A percentile compares a stretch with the other conserved stretches of the same genome.
Conservation (phyloP, 2,113 vertebrate genomes). For the Aspiorhynchus laticeps region DNA sequence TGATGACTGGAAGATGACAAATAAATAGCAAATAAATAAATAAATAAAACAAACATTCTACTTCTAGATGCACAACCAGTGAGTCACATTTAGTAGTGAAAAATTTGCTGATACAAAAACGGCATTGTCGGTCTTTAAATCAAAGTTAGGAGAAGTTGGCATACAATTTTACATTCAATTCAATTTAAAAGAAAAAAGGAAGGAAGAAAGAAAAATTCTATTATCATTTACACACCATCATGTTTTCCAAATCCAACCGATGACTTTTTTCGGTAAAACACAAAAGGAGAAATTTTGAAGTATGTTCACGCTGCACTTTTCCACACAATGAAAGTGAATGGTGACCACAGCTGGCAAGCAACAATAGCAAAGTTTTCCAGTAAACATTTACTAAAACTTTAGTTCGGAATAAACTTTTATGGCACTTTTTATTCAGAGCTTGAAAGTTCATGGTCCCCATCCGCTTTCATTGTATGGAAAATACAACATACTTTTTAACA, state of each 20-base stretch:
- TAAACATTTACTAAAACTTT: background rate
- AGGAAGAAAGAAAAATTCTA: background rate
- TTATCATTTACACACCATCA: background rate
- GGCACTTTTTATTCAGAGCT: background rate
- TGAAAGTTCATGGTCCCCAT: background rate
- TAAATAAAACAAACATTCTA: slow-evolving; percentile 61
- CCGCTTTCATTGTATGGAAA: background rate
- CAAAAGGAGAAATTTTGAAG: background rate
- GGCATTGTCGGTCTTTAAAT: background rate
- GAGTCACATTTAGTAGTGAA: slow-evolving; percentile 39
- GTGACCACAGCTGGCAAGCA: background rate
- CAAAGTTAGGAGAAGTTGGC: slow-evolving; percentile 13
- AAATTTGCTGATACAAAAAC: background rate
- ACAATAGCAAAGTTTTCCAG: background rate
- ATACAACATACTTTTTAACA: background rate
- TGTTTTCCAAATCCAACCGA: background rate
- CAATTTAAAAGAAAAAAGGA: background rate
- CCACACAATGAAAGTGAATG: background rate
- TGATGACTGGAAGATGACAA: slow-evolving; percentile 66
- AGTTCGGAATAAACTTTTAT: background rate
- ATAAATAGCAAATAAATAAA: slow-evolving; percentile 71
- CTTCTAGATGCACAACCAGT: slow-evolving; percentile 14
- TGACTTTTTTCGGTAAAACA: background rate
- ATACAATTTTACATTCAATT: background rate
- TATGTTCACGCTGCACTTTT: background rate